Conservation (phyloP, 2,888 invertebrate genomes). For the Tetrapedia diversipes region DNA sequence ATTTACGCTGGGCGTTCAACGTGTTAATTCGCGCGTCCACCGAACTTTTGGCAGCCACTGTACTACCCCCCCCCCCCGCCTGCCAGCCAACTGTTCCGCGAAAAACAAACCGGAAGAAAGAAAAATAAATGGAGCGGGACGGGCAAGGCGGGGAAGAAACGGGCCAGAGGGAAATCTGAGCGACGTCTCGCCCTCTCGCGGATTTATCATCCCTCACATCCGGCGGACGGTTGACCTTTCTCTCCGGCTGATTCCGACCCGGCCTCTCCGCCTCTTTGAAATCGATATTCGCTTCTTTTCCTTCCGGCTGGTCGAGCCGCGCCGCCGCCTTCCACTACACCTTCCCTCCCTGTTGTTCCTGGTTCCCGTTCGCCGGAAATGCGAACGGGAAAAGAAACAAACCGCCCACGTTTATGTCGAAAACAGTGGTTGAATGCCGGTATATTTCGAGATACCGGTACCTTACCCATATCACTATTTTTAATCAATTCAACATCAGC, state of each 20-base stretch:
- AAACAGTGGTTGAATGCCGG: too few relatives aligned
- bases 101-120: conserved; percentile 1
- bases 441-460: too few relatives aligned
- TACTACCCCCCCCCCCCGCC: too few relatives aligned
- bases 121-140: too few relatives aligned
- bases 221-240: conserved; percentile 55
- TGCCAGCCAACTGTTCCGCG: too few relatives aligned
- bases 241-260: conserved; percentile 35
- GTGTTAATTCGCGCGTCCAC: too few relatives aligned
- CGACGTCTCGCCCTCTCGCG: conserved; percentile 25
- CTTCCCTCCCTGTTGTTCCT: background rate
- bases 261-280: conserved; percentile 40
- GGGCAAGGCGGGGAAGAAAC: too few relatives aligned
- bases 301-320: conserved; percentile 46
- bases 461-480: too few relatives aligned
- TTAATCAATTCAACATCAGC: too few relatives aligned
- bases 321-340: conserved; percentile 11
- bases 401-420: too few relatives aligned
- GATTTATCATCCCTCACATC: conserved; percentile 49
- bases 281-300: conserved; percentile 56
- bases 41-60: too few relatives aligned
- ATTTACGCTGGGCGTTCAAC: too few relatives aligned
- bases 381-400: background rate
- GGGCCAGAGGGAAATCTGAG: conserved; percentile 37
- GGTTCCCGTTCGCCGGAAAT: background rate